phyloP scores from a whole-genome alignment of 2,797 vertebrate species.

The Sciaenops ocellatus region DNA sequence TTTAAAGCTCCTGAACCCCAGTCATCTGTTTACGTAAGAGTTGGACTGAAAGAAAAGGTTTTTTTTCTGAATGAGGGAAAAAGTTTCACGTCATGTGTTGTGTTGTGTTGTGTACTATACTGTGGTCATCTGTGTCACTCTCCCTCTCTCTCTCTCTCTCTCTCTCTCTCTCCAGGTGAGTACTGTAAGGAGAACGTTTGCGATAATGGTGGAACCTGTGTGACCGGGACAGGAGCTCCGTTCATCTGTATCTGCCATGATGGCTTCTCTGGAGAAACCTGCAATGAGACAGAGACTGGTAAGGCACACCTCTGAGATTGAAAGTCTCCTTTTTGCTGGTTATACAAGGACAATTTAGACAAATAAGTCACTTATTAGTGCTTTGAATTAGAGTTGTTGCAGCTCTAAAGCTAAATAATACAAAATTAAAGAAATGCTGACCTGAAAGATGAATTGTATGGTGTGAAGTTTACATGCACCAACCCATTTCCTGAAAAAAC shows the following conservation, averaged over 20 bases:
- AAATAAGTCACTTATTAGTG: not conserved
- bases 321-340: not conserved
- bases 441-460: not conserved
- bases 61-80: too few relatives aligned
- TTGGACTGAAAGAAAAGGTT: not conserved
- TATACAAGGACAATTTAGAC: not conserved
- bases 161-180: conserved; percentile 83
- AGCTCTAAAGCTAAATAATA: not conserved
- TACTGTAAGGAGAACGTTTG: conserved; percentile 90
- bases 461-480: not conserved
- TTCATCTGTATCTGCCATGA: conserved; percentile 94
- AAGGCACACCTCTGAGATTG: not conserved
- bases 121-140: not conserved
- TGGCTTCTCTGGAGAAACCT: conserved; percentile 90
- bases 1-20: not conserved
- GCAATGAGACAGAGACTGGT: conserved; percentile 93
- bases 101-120: not conserved
- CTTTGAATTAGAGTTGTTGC: not conserved
- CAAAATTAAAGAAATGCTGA: not conserved
- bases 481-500: too few relatives aligned
- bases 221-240: conserved; percentile 81
- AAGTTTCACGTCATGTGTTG: too few relatives aligned
- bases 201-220: conserved; percentile 93
- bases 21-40: not conserved
- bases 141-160: too few relatives aligned